Evolutionary conservation across 2,888 invertebrate genomes (phyloP), one percentile per base, ranked within the genome.

Genomic region (Pachliopta kotzebuea): DNA sequence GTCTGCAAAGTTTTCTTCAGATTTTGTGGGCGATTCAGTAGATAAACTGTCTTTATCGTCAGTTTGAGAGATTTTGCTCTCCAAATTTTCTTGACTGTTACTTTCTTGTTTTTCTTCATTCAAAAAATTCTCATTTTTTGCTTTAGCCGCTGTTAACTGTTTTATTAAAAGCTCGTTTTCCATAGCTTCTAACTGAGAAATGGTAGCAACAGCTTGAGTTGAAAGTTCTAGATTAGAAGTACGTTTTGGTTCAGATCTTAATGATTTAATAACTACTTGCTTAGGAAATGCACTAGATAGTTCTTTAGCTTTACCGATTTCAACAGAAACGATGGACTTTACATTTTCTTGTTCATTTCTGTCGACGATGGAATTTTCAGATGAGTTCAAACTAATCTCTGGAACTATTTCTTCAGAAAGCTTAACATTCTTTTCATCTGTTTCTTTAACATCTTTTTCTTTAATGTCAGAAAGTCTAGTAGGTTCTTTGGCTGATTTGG

Each of bases 291-390:
- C 76, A 67, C 85, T 89, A 29, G 79, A 76, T 67, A 72, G 78
- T 77, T 90, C 88, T 68, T 86, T 86, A 55, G 88, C 91, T 76
- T 83, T 88, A 0, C 90, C 91, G 61, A 88, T 74, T 76, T 90
- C 91, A 29, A 92, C 78, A 21, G 65, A 69, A 20, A 62, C 31
- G 42, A 72, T 72, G 29, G 65, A 65, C 60, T 74, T 73, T 26
- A 67, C 63, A n/a, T 67, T 68, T 31, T 65, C 55, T 26, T 64
- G 54, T 9, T 9, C 18, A 17, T 29, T 68, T 45, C 24, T 60
- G 17, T 69, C 68, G 57, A 57, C 54, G n/a, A 58, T 66, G 23
- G 63, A 56, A 60, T 58, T 68, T 14, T 67, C 68, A 42, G 59
- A 56, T 56, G 69, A 69, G 57, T 68, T 63, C 29, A 70, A 70